phyloP scores from a whole-genome alignment of 2,888 invertebrate genomes.

The Oligia strigilis region DNA sequence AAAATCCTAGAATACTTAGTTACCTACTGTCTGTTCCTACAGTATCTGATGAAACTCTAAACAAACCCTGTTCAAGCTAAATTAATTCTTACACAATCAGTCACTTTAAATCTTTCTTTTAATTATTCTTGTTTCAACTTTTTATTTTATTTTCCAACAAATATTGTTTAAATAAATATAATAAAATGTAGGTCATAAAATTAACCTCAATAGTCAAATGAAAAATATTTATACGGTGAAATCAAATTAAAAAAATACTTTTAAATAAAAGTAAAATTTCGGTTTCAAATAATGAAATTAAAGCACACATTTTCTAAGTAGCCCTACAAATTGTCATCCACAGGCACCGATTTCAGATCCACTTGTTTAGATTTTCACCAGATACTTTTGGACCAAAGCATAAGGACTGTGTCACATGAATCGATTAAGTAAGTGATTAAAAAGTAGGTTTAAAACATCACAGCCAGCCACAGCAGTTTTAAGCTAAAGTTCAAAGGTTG shows the following conservation, averaged over 20 bases:
- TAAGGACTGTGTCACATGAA: not conserved
- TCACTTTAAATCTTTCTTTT: not conserved
- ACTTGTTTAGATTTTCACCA: not conserved
- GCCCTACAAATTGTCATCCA: not conserved
- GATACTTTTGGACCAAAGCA: not conserved
- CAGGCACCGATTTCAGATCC: not conserved
- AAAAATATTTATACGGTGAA: not conserved
- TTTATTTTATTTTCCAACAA: not conserved
- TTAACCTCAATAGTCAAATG: not conserved
- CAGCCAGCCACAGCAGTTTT: not conserved
- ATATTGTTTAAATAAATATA: not conserved
- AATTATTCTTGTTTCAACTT: not conserved
- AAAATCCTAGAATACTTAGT: not conserved
- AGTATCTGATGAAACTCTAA: not conserved
- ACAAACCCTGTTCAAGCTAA: not conserved
- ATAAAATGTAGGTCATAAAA: not conserved
- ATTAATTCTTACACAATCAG: not conserved
- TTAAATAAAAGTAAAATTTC: not conserved
- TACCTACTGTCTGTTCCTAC: not conserved
- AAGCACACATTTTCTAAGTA: not conserved
- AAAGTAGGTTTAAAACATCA: not conserved
- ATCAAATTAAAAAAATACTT: no score
- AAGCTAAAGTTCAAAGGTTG: not conserved
- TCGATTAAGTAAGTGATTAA: not conserved
- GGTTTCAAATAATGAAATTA: not conserved